Conservation (phyloP, 2,888 invertebrate genomes). For the Lucinisca nassula region DNA sequence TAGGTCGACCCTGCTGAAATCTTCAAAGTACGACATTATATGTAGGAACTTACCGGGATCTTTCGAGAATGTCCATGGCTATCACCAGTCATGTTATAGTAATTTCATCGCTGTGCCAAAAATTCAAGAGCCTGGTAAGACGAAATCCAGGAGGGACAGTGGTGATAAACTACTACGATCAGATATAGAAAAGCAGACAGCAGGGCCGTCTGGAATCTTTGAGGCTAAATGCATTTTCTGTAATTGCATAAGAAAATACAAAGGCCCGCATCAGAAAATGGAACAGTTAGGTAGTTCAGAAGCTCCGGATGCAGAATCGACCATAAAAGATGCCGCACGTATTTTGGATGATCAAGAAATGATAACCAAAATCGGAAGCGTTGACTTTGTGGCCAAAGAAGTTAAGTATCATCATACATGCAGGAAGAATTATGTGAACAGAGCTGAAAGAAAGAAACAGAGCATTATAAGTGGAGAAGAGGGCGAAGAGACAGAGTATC, state of each 20-base stretch:
- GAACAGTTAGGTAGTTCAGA: background rate
- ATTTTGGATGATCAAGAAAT: slow-evolving; percentile 18
- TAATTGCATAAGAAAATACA: background rate
- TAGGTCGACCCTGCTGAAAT: background rate
- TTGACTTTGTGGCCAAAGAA: slow-evolving; percentile 31
- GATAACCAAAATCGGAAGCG: slow-evolving; percentile 15
- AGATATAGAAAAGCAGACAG: background rate
- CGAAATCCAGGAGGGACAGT: background rate
- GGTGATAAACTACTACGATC: background rate
- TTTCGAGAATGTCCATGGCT: background rate
- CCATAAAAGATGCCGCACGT: slow-evolving; percentile 18
- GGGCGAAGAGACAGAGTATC: background rate
- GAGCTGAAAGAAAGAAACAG: background rate
- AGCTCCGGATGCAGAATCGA: background rate
- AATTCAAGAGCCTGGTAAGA: background rate
- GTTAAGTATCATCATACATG: slow-evolving; percentile 26
- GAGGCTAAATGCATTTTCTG: slow-evolving; percentile 17
- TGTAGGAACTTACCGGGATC: background rate
- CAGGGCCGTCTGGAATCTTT: slow-evolving; percentile 12
- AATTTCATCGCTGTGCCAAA: background rate
- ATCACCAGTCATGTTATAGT: background rate
- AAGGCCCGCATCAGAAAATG: background rate
- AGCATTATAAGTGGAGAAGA: background rate
- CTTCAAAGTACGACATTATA: background rate
- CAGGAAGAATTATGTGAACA: slow-evolving; percentile 18